These are phyloP conservation scores for Nomada ferruginata DNA, from an alignment of 2,888 invertebrate species.

Conservation along the genomic window DNA sequence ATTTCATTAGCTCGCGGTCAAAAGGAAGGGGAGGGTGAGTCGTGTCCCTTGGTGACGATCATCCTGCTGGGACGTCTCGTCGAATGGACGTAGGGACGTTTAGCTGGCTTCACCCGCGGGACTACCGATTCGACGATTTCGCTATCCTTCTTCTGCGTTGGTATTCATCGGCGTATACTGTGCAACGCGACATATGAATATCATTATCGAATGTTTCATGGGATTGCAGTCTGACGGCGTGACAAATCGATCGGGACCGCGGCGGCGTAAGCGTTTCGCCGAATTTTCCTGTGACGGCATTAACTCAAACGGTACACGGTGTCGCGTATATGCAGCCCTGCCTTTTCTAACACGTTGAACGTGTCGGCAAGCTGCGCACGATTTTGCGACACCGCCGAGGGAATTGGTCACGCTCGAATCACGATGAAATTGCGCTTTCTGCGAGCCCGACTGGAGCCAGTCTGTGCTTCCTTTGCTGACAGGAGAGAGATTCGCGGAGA, in stretches of 20 bases:
- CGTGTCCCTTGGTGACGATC: constrained; percentile 74
- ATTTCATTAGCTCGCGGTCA: constrained; percentile 77
- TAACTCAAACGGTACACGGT: constrained; percentile 40
- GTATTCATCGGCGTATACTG: constrained; percentile 65
- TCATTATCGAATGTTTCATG: constrained; percentile 79
- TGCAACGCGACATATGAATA: constrained; percentile 75
- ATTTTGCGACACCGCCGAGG: background rate
- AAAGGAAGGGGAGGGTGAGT: constrained; percentile 37
- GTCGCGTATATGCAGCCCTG: background rate
- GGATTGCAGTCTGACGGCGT: constrained; percentile 74
- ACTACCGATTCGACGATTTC: constrained; percentile 54
- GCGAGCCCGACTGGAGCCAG: too few relatives aligned
- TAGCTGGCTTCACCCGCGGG: constrained; percentile 56
- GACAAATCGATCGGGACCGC: constrained; percentile 78
- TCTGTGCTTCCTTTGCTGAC: background rate
- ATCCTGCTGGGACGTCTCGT: constrained; percentile 57
- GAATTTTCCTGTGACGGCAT: constrained; percentile 48
- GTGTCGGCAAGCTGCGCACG: background rate
- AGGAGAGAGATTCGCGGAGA: background rate
- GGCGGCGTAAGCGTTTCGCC: constrained; percentile 62
- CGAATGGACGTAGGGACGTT: constrained; percentile 55
- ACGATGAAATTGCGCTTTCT: constrained; percentile 37
- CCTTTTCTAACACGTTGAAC: background rate
- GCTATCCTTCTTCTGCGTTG: constrained; percentile 50
- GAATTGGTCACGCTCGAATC: constrained; percentile 29